These are phyloP conservation scores for Proterorhinus semilunaris DNA, from an alignment of 2,113 vertebrate species.

Conservation along the genomic window DNA sequence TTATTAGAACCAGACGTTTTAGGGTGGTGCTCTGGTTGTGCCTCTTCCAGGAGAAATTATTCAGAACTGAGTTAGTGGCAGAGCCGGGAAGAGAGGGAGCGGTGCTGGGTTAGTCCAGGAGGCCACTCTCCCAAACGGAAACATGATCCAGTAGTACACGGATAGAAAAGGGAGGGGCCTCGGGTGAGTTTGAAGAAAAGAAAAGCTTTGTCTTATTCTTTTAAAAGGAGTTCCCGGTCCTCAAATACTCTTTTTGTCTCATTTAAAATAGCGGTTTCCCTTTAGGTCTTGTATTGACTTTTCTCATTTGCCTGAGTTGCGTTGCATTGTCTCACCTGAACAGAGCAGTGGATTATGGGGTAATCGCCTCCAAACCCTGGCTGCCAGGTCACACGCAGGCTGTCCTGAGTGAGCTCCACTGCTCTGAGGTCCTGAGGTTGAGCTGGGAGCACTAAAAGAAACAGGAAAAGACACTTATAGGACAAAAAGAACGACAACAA, in stretches of 20 bases:
- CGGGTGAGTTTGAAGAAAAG: constrained; percentile 51
- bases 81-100: constrained; percentile 41
- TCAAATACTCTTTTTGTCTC: constrained; percentile 13
- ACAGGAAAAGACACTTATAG: not conserved
- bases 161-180: constrained; percentile 49
- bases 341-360: constrained; percentile 75
- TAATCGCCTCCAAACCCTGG: constrained; percentile 81
- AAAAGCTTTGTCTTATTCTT: constrained; percentile 35
- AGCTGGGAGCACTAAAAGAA: constrained; percentile 79
- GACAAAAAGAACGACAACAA: not conserved
- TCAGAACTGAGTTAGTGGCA: constrained; percentile 27
- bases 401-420: constrained; percentile 67
- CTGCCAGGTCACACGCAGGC: constrained; percentile 77
- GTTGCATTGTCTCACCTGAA: constrained; percentile 78
- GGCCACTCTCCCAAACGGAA: constrained; percentile 73
- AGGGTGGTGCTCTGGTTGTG: constrained; percentile 65
- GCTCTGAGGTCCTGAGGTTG: constrained; percentile 66
- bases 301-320: not conserved
- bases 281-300: not conserved
- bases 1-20: constrained; percentile 79
- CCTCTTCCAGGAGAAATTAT: constrained; percentile 47
- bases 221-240: not conserved
- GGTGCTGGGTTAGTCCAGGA: constrained; percentile 48
- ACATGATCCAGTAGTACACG: constrained; percentile 55
- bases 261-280: constrained; percentile 19